Conservation (phyloP, 2,888 invertebrate genomes). For the Trachelus troglodyta region DNA sequence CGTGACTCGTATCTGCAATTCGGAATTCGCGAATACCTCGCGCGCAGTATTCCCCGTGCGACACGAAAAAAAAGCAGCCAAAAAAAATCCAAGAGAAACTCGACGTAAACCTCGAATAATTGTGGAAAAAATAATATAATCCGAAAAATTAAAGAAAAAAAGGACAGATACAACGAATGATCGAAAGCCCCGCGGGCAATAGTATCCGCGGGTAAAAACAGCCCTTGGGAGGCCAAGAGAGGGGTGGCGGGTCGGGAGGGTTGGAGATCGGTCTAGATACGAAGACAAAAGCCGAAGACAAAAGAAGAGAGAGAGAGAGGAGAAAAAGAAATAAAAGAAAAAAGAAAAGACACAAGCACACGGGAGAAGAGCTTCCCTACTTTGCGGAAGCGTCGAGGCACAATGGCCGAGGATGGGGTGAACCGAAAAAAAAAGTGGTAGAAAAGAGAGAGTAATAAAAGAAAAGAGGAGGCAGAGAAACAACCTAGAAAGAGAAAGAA, state of each 20-base stretch:
- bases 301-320: background rate
- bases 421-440: constrained; percentile 28
- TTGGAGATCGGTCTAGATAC: background rate
- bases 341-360: background rate
- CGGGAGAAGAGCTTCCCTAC: background rate
- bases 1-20: background rate
- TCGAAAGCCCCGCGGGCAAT: background rate
- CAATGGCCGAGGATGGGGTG: constrained; percentile 1
- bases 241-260: background rate
- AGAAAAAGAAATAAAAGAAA: background rate
- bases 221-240: background rate
- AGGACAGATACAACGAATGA: background rate
- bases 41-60: no score
- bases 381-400: constrained; percentile 1
- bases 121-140: background rate
- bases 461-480: constrained; percentile 18
- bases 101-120: background rate
- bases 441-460: constrained; percentile 16
- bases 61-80: no score
- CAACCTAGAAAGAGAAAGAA: background rate
- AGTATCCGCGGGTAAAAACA: background rate
- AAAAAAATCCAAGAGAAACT: background rate
- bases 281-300: background rate
- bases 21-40: background rate
- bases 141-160: background rate